Percentiles rank a stretch among this genome's conserved stretches.
phyloP scores from a whole-genome alignment of 2,888 invertebrate genomes.

The Steinernema hermaphroditum region DNA sequence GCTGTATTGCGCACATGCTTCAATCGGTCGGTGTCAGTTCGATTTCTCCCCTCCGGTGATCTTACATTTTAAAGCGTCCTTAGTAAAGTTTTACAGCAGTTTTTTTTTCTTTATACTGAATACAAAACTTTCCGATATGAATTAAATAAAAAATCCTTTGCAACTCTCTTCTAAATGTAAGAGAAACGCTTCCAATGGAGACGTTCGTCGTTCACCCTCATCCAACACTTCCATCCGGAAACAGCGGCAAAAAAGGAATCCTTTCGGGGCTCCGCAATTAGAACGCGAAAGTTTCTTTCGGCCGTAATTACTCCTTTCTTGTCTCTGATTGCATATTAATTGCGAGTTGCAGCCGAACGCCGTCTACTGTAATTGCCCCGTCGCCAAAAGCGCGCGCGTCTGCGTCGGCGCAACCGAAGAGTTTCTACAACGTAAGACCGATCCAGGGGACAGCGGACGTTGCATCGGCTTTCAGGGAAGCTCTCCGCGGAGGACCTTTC shows the following conservation, averaged over 20 bases:
- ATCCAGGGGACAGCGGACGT: neutral
- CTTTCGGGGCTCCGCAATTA: neutral
- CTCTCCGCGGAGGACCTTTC: conserved; percentile 43
- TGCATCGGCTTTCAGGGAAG: conserved; percentile 40
- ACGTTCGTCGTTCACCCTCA: too few relatives aligned
- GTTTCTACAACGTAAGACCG: conserved; percentile 40
- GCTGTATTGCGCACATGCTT: too few relatives aligned
- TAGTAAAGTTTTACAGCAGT: too few relatives aligned
- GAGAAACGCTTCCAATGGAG: too few relatives aligned
- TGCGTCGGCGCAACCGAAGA: conserved; percentile 51
- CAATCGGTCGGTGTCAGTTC: too few relatives aligned
- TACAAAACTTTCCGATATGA: too few relatives aligned
- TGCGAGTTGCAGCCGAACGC: conserved; percentile 48
- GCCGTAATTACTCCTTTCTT: neutral
- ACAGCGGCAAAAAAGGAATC: neutral
- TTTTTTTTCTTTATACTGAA: too few relatives aligned
- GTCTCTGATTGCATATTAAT: neutral
- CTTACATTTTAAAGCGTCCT: too few relatives aligned
- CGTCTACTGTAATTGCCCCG: conserved; percentile 57
- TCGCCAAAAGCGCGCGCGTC: conserved; percentile 42
- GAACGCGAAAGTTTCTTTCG: neutral
- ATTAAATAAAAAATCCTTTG: too few relatives aligned
- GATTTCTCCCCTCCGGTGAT: too few relatives aligned
- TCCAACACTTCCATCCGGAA: neutral
- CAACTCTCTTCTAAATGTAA: too few relatives aligned